A percentile compares a stretch with the other conserved stretches of the same genome.
Conservation (phyloP, 2,888 invertebrate species). For the Saturnia pavonia region DNA sequence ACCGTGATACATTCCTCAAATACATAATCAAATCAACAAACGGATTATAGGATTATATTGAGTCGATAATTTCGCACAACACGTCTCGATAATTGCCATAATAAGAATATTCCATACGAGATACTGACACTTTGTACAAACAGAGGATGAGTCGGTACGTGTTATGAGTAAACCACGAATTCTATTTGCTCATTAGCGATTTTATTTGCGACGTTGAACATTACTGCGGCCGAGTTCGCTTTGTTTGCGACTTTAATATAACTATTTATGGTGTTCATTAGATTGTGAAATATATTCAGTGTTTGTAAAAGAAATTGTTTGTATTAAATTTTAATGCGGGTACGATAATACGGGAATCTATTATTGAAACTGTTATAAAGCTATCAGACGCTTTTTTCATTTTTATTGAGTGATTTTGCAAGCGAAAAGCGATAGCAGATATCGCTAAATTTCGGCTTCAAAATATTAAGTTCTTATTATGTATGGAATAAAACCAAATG, state of each 20-base stretch:
- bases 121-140: slow-evolving; percentile 48
- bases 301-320: slow-evolving; percentile 38
- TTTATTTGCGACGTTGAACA: slow-evolving; percentile 42
- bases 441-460: too few species aligned
- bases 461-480: too few species aligned
- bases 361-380: slow-evolving; percentile 27
- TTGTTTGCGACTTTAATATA: slow-evolving; percentile 38
- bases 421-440: too few species aligned
- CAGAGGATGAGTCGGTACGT: slow-evolving; percentile 37
- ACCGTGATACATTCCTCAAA: slow-evolving; percentile 39
- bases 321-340: slow-evolving; percentile 38
- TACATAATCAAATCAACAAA: slow-evolving; percentile 31
- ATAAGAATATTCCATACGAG: slow-evolving; percentile 54
- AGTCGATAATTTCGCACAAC: slow-evolving; percentile 32
- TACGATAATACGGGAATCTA: slow-evolving; percentile 32
- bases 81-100: slow-evolving; percentile 47
- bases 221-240: slow-evolving; percentile 37
- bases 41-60: slow-evolving; percentile 30
- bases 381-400: neutral
- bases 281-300: slow-evolving; percentile 29
- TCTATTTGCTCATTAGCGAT: slow-evolving; percentile 49
- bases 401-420: neutral
- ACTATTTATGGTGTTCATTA: slow-evolving; percentile 41
- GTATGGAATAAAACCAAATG: too few species aligned
- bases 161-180: slow-evolving; percentile 29